Evolutionary conservation across 2,888 invertebrate genomes (phyloP).

Genomic region (Elegia similella): DNA sequence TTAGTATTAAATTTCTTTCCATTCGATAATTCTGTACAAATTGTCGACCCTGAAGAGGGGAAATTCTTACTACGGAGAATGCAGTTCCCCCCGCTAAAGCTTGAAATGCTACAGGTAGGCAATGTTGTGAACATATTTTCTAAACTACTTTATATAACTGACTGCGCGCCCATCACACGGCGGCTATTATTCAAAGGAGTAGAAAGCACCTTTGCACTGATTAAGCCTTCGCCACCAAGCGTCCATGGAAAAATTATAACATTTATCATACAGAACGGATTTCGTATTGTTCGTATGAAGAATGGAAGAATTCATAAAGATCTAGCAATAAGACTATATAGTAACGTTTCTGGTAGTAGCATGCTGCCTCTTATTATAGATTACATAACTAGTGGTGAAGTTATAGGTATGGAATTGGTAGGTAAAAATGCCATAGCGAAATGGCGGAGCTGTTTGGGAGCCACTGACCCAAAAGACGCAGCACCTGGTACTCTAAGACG

Average conservation of each 20-base stretch:
- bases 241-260: constrained; percentile 89
- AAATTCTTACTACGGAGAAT: constrained; percentile 84
- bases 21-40: constrained; percentile 89
- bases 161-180: constrained; percentile 86
- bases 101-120: constrained; percentile 87
- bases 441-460: constrained; percentile 85
- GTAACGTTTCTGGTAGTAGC: constrained; percentile 76
- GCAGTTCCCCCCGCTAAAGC: constrained; percentile 82
- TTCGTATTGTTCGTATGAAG: constrained; percentile 86
- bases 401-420: constrained; percentile 88
- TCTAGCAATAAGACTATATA: constrained; percentile 85
- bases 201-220: constrained; percentile 89
- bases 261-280: constrained; percentile 83
- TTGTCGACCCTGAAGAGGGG: constrained; percentile 83
- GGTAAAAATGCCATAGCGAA: constrained; percentile 85
- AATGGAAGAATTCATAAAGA: constrained; percentile 87
- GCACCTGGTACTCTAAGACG: constrained; percentile 83
- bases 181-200: constrained; percentile 81
- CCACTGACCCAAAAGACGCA: constrained; percentile 82
- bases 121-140: constrained; percentile 88
- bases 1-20: constrained; percentile 89
- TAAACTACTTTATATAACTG: constrained; percentile 85
- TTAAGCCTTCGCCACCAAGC: constrained; percentile 88
- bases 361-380: constrained; percentile 84
- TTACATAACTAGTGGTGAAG: constrained; percentile 86